These are phyloP conservation scores for Prinia subflava DNA, from an alignment of 2,113 vertebrate genomes.

Conservation along the genomic window DNA sequence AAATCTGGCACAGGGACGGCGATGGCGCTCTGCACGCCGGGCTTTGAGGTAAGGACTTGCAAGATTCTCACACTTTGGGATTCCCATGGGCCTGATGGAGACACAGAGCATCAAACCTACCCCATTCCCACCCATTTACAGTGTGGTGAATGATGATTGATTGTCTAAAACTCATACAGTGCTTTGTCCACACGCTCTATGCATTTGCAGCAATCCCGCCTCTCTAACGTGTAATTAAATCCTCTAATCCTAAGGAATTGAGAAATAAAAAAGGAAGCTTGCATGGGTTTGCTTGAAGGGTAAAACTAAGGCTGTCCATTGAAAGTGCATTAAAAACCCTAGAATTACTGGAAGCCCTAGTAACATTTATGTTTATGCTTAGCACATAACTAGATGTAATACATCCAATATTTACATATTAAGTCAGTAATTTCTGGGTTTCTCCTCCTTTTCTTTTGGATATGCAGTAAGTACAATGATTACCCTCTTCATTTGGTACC, in stretches of 20 bases:
- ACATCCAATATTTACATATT: neutral
- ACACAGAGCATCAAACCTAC: neutral
- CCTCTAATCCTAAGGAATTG: neutral
- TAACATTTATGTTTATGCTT: neutral
- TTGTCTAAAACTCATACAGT: neutral
- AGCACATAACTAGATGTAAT: neutral
- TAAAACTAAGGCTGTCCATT: neutral
- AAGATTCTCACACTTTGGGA: neutral
- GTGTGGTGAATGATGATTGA: neutral
- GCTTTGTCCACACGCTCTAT: neutral
- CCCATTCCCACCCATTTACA: neutral
- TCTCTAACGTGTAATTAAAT: neutral
- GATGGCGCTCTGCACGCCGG: no score
- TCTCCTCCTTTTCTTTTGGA: neutral
- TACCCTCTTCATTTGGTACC: neutral
- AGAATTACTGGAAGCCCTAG: neutral
- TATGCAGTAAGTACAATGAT: neutral
- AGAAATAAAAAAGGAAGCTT: neutral
- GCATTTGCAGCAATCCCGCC: accelerated
- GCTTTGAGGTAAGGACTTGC: no score
- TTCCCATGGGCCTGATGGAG: neutral
- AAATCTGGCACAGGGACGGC: neutral
- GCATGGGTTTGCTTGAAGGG: neutral
- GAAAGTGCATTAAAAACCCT: neutral
- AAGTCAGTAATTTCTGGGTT: neutral